A percentile compares a stretch with the other conserved stretches of the same genome.
phyloP scores from a whole-genome alignment of 2,113 vertebrate genomes.

The Spea multiplicata region DNA sequence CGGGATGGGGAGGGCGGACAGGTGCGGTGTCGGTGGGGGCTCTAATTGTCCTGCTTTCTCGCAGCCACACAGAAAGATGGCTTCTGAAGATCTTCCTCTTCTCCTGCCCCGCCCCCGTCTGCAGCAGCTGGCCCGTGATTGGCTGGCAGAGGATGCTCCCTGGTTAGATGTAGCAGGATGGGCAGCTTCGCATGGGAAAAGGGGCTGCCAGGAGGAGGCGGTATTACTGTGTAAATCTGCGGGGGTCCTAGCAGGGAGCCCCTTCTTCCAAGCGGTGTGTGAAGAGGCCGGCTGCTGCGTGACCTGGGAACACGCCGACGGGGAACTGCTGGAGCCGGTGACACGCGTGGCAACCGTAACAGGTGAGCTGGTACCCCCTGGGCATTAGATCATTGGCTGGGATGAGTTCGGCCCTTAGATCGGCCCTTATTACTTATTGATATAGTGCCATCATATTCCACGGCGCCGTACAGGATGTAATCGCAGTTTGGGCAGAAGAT shows the following conservation, averaged over 20 bases:
- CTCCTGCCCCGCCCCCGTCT: constrained; percentile 48
- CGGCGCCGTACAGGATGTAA: not conserved
- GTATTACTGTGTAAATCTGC: constrained; percentile 71
- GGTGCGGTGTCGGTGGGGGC: not conserved
- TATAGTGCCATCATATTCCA: not conserved
- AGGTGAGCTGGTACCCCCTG: constrained; percentile 50
- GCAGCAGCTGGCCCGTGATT: constrained; percentile 64
- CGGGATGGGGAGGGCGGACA: not conserved
- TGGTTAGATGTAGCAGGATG: constrained; percentile 68
- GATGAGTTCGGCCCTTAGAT: not conserved
- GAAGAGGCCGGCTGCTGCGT: constrained; percentile 70
- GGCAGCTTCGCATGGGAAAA: constrained; percentile 59
- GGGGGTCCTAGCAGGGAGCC: constrained; percentile 69
- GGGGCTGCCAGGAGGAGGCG: constrained; percentile 55
- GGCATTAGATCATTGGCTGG: not conserved
- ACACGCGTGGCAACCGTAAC: constrained; percentile 69
- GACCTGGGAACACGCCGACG: constrained; percentile 70
- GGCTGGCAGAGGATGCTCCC: constrained; percentile 78
- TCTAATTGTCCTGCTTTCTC: not conserved
- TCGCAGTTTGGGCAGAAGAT: no score
- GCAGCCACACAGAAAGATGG: not conserved
- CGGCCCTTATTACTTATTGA: not conserved
- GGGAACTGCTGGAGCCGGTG: constrained; percentile 61
- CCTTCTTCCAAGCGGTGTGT: constrained; percentile 80
- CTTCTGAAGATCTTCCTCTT: not conserved